Evolutionary conservation across 2,797 vertebrate genomes (phyloP).

Genomic region (Mycteria americana): DNA sequence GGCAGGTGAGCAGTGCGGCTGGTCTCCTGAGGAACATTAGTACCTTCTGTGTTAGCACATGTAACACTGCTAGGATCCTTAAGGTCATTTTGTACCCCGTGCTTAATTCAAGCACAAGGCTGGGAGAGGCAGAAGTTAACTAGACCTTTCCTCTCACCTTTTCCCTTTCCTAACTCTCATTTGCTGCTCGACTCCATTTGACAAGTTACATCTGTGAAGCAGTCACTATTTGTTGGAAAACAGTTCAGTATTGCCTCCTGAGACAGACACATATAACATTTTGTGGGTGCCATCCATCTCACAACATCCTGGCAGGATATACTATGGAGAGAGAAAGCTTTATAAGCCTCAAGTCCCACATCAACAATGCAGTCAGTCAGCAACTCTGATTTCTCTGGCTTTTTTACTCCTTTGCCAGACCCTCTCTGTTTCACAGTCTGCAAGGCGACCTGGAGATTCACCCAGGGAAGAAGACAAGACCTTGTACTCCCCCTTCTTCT

Average conservation of each 20-base stretch:
- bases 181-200: background rate
- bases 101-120: background rate
- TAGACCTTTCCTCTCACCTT: background rate
- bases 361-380: background rate
- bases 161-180: background rate
- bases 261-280: background rate
- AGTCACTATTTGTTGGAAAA: background rate
- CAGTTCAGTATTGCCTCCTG: background rate
- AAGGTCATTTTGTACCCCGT: background rate
- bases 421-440: background rate
- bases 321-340: background rate
- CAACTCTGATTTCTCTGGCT: background rate
- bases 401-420: background rate
- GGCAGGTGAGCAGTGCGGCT: fast-evolving
- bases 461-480: background rate
- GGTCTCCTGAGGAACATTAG: background rate
- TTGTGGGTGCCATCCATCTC: background rate
- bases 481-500: background rate
- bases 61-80: background rate
- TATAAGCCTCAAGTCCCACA: background rate
- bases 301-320: background rate
- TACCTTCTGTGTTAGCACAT: background rate
- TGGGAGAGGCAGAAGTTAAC: background rate
- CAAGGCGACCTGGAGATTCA: background rate
- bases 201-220: background rate